Conservation (phyloP, 2,113 vertebrate species). For the Pelmatolapia mariae region DNA sequence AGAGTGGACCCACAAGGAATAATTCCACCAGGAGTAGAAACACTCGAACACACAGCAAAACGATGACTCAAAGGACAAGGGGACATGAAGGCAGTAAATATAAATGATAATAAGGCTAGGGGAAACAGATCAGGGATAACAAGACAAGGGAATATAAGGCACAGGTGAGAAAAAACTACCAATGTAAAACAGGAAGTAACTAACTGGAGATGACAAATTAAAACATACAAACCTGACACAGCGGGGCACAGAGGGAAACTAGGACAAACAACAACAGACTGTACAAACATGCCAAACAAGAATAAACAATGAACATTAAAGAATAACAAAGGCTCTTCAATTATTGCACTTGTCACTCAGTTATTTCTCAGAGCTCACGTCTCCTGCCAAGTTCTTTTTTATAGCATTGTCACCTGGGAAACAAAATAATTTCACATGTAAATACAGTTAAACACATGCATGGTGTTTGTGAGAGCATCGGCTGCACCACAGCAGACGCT, state of each 20-base stretch:
- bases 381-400: background rate
- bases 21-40: background rate
- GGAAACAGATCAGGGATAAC: background rate
- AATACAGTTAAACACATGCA: background rate
- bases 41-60: background rate
- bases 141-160: background rate
- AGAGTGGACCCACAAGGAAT: background rate
- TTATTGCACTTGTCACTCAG: accelerated
- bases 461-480: background rate
- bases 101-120: background rate
- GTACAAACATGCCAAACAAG: background rate
- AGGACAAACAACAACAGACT: background rate
- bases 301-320: background rate
- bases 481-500: background rate
- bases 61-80: background rate
- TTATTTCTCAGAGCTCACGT: accelerated
- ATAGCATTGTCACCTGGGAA: background rate
- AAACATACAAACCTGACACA: background rate
- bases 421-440: background rate
- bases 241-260: background rate
- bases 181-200: background rate
- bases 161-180: background rate
- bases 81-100: background rate
- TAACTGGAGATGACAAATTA: background rate
- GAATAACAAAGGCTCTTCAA: accelerated